Conservation (phyloP, 2,113 vertebrate genomes). For the Geococcyx californianus region DNA sequence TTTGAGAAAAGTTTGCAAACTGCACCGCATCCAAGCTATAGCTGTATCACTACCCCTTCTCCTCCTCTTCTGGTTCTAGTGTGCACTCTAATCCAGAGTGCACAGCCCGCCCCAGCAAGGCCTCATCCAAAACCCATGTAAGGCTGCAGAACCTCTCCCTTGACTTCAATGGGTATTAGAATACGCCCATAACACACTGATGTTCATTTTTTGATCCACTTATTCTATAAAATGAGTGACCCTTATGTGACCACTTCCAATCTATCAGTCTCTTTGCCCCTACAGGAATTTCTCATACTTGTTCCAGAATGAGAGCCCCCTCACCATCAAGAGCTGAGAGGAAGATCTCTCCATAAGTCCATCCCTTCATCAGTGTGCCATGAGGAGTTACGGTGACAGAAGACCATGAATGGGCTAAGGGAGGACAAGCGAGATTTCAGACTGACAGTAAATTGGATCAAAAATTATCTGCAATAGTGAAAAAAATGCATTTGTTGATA, state of each 20-base stretch:
- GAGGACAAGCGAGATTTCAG: neutral
- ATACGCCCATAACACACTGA: accelerated
- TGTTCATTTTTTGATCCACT: neutral
- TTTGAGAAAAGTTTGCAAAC: neutral
- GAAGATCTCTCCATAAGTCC: neutral
- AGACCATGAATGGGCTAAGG: neutral
- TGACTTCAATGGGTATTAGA: neutral
- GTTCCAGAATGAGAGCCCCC: accelerated
- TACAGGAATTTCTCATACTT: neutral
- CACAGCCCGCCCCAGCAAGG: neutral
- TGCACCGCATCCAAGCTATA: neutral
- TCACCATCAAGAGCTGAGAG: neutral
- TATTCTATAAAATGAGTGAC: neutral
- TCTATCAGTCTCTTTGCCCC: neutral
- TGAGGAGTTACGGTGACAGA: neutral
- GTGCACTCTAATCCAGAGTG: neutral
- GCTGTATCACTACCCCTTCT: neutral
- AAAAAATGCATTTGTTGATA: neutral
- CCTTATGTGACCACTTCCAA: neutral
- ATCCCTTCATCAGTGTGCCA: neutral
- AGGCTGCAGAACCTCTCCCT: neutral
- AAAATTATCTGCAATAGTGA: neutral
- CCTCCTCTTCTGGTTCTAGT: neutral
- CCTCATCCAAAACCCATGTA: neutral
- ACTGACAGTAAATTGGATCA: neutral